Evolutionary conservation across 2,888 invertebrate genomes (phyloP).

Genomic region (Rhaphigaster nebulosa): DNA sequence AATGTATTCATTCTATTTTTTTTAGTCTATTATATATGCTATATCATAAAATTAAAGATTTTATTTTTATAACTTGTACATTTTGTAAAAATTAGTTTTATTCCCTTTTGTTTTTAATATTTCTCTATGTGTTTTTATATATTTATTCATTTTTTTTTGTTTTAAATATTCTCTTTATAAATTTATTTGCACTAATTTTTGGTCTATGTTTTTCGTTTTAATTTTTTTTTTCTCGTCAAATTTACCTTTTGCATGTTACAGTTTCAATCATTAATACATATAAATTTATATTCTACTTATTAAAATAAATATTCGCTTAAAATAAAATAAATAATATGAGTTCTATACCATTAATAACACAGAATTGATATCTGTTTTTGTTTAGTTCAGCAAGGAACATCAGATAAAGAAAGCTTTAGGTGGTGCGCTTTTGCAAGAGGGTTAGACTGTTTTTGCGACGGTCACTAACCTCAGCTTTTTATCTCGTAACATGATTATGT

Average conservation of each 20-base stretch:
- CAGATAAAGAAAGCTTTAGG: neutral
- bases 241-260: neutral
- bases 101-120: neutral
- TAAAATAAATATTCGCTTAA: neutral
- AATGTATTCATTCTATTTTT: neutral
- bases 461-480: constrained; percentile 13
- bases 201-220: neutral
- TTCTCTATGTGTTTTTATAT: neutral
- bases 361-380: neutral
- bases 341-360: neutral
- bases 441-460: neutral
- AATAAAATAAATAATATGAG: neutral
- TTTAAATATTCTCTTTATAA: neutral
- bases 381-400: neutral
- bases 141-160: neutral
- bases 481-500: neutral
- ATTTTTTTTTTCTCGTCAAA: neutral
- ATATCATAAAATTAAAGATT: neutral
- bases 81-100: neutral
- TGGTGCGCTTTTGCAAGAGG: neutral
- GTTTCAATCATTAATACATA: neutral
- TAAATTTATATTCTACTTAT: no score
- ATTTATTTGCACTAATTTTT: neutral
- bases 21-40: neutral
- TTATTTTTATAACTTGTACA: no score